These are phyloP conservation scores for Tympanoctomys barrerae DNA, from an alignment of 2,797 vertebrate species.

Conservation along the genomic window DNA sequence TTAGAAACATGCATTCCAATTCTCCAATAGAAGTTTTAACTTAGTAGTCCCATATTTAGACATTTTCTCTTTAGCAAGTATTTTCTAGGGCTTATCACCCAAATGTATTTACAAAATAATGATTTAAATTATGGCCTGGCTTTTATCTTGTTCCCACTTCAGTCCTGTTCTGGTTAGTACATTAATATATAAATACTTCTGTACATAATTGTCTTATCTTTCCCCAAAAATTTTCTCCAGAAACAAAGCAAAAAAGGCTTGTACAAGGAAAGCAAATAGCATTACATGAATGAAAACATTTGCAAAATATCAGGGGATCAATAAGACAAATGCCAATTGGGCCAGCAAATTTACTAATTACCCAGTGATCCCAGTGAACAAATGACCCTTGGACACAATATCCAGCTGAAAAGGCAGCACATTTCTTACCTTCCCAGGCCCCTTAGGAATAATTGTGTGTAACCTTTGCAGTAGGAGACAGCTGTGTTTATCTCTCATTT, in stretches of 20 bases:
- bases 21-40: neutral
- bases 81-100: constrained; percentile 20
- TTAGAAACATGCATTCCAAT: constrained; percentile 41
- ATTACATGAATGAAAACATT: constrained; percentile 66
- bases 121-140: neutral
- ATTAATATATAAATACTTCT: constrained; percentile 23
- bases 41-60: constrained; percentile 29
- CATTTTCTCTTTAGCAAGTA: constrained; percentile 13
- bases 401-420: neutral
- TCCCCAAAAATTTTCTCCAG: constrained; percentile 7
- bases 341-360: constrained; percentile 63
- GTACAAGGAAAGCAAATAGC: constrained; percentile 64
- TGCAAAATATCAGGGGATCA: constrained; percentile 70
- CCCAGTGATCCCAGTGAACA: constrained; percentile 51
- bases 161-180: neutral
- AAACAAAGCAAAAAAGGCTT: constrained; percentile 5
- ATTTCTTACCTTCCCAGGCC: constrained; percentile 34
- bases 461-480: constrained; percentile 66
- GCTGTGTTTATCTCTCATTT: constrained; percentile 66
- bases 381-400: constrained; percentile 53
- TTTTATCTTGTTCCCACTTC: neutral
- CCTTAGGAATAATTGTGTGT: constrained; percentile 23
- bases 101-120: constrained; percentile 45
- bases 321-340: constrained; percentile 65
- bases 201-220: constrained; percentile 29